These are phyloP conservation scores for Prionailurus bengalensis DNA, from an alignment of 2,113 vertebrate genomes.

Conservation along the genomic window DNA sequence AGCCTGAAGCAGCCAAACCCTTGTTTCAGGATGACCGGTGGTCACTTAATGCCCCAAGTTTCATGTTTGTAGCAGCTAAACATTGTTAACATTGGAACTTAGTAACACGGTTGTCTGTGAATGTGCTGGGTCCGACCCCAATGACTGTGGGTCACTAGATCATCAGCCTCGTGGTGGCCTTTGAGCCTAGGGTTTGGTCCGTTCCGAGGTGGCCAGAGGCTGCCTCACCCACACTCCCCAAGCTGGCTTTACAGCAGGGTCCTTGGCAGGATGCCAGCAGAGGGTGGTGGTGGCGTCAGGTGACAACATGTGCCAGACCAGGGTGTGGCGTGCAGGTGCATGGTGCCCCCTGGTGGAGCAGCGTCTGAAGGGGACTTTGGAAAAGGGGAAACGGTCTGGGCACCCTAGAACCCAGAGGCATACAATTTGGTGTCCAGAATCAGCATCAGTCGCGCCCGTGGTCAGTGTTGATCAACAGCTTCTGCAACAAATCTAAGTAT, in stretches of 20 bases:
- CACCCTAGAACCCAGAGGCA: neutral
- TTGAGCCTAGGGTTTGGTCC: neutral
- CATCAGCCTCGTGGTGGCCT: neutral
- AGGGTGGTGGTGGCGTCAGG: neutral
- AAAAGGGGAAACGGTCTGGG: neutral
- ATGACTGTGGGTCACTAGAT: neutral
- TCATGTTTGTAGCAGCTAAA: neutral
- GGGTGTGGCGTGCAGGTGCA: accelerated
- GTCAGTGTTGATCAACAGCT: neutral
- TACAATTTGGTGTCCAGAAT: neutral
- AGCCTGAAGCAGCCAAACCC: neutral
- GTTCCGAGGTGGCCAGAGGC: neutral
- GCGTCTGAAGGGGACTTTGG: neutral
- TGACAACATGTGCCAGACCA: neutral
- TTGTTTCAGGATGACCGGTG: neutral
- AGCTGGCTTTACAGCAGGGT: neutral
- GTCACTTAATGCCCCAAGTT: neutral
- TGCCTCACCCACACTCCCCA: accelerated
- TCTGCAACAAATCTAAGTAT: neutral
- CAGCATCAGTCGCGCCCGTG: neutral
- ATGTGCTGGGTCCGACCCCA: neutral
- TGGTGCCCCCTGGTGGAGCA: too few relatives aligned
- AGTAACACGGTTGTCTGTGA: neutral
- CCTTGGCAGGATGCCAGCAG: neutral
- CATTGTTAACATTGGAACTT: neutral